Evolutionary conservation across 2,888 invertebrate species (phyloP).

Genomic region (Anagyrus pseudococci): DNA sequence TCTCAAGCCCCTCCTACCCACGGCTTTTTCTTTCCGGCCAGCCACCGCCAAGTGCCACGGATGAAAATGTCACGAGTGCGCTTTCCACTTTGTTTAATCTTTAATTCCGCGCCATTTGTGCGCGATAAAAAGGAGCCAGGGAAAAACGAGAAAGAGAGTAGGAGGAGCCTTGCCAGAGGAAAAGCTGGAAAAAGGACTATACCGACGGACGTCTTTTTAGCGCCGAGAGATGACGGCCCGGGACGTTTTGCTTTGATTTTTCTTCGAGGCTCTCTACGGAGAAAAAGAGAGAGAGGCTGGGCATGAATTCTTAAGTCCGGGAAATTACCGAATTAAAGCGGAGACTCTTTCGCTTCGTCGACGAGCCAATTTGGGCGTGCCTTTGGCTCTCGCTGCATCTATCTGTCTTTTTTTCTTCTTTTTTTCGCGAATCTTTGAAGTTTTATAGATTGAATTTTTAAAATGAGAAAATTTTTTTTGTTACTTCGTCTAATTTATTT

Average conservation of each 20-base stretch:
- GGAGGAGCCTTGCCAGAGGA: no score
- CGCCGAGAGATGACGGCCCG: slow-evolving; percentile 42
- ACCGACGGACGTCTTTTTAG: slow-evolving; percentile 33
- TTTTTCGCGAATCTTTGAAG: slow-evolving; percentile 8
- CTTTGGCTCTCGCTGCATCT: not conserved
- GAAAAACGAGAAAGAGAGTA: not conserved
- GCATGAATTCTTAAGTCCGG: slow-evolving; percentile 59
- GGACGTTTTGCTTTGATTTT: slow-evolving; percentile 59
- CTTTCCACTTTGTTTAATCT: slow-evolving; percentile 59
- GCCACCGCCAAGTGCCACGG: slow-evolving; percentile 28
- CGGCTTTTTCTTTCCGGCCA: not conserved
- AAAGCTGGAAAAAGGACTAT: no score
- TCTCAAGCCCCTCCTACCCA: not conserved
- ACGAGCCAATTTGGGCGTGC: slow-evolving; percentile 21
- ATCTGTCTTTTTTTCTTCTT: not conserved
- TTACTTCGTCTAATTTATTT: no score
- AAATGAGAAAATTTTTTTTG: no score
- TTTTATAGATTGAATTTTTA: no score
- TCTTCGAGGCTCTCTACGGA: no score
- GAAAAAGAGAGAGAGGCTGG: no score
- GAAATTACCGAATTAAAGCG: slow-evolving; percentile 61
- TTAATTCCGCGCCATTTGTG: slow-evolving; percentile 58
- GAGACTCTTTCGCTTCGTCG: slow-evolving; percentile 36
- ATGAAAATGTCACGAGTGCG: slow-evolving; percentile 45
- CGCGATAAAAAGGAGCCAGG: slow-evolving; percentile 47